Percentiles rank a stretch among this genome's conserved stretches.
Conservation (phyloP, 2,888 invertebrate genomes). For the Kuschelorhynchus macadamiae region DNA sequence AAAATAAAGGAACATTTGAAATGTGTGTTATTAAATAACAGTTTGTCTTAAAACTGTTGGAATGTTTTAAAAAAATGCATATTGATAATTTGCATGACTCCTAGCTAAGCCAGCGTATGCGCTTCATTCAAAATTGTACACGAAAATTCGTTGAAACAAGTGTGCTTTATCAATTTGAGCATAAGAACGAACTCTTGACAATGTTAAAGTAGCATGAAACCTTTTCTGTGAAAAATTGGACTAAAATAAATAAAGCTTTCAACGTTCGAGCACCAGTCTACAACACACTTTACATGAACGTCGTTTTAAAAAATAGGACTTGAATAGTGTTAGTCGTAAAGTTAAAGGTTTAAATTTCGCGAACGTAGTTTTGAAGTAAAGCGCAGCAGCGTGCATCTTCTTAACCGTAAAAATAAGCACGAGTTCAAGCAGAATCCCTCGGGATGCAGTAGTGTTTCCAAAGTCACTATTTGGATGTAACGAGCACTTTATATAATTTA, state of each 20-base stretch:
- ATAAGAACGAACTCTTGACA: too few species aligned
- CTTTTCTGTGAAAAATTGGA: too few species aligned
- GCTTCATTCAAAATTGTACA: too few species aligned
- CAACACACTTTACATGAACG: slow-evolving; percentile 9
- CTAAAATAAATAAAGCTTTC: slow-evolving; percentile 14
- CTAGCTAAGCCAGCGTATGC: too few species aligned
- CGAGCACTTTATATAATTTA: slow-evolving; percentile 34
- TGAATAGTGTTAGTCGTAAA: slow-evolving; percentile 21
- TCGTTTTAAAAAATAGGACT: slow-evolving; percentile 14
- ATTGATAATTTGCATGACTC: too few species aligned
- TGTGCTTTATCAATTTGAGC: too few species aligned
- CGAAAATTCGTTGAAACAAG: too few species aligned
- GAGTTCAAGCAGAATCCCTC: slow-evolving; percentile 16
- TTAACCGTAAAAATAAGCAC: slow-evolving; percentile 36
- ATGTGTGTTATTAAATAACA: too few species aligned
- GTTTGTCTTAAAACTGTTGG: too few species aligned
- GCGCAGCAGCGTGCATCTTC: slow-evolving; percentile 25
- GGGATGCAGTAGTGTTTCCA: slow-evolving; percentile 17
- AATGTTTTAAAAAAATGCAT: too few species aligned
- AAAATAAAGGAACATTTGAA: too few species aligned
- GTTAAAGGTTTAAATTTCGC: slow-evolving; percentile 22
- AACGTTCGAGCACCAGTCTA: background rate
- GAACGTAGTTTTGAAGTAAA: slow-evolving; percentile 20
- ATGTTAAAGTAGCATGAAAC: too few species aligned
- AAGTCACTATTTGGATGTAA: slow-evolving; percentile 23